phyloP scores from a whole-genome alignment of 2,113 vertebrate genomes.

The Callospermophilus lateralis region DNA sequence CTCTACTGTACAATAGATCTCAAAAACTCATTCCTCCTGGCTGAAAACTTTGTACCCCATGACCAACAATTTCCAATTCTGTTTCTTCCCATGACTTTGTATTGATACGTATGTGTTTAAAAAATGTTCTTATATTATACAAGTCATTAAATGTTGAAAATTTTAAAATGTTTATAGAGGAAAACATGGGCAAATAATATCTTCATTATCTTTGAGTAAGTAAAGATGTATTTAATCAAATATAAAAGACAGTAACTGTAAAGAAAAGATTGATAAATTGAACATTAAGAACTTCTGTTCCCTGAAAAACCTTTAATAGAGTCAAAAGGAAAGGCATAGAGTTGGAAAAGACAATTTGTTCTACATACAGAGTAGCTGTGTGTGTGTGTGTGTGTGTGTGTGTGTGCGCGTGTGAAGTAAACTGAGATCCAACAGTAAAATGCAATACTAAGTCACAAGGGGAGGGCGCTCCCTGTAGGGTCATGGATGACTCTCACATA shows the following conservation, averaged over 20 bases:
- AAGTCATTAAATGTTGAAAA: constrained; percentile 5
- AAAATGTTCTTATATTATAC: not conserved
- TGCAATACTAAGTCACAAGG: no score
- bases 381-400: no score
- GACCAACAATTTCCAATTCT: not conserved
- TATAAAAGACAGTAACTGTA: not conserved
- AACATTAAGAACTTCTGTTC: no score
- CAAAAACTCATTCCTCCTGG: not conserved
- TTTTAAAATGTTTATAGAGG: not conserved
- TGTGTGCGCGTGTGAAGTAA: not conserved
- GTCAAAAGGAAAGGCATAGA: not conserved
- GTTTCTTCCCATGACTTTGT: not conserved
- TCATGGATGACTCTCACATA: not conserved
- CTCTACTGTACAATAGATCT: not conserved
- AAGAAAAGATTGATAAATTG: not conserved
- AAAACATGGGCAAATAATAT: not conserved
- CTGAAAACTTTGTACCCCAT: not conserved
- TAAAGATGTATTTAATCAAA: not conserved
- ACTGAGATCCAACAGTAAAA: not conserved
- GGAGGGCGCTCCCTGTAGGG: no score
- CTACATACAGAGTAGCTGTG: no score
- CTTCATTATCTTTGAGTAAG: not conserved
- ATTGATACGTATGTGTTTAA: not conserved
- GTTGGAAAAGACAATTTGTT: not conserved
- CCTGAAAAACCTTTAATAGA: not conserved